These are phyloP conservation scores for Crossocerus cetratus DNA, from an alignment of 2,888 invertebrate genomes.

Conservation along the genomic window DNA sequence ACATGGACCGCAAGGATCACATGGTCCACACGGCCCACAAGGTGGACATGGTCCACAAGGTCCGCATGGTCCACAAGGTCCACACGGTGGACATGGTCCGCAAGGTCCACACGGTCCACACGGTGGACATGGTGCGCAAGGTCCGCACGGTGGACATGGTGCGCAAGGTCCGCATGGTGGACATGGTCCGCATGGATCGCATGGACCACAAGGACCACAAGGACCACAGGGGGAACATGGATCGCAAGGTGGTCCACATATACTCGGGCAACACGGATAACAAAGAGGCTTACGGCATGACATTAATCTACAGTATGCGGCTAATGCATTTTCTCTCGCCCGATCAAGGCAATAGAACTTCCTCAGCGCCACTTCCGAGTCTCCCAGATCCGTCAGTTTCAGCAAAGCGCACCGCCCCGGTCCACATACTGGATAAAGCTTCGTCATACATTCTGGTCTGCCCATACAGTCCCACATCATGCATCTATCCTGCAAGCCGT, in stretches of 20 bases:
- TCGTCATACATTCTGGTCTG: constrained; percentile 73
- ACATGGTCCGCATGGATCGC: constrained; percentile 55
- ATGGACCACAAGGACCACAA: constrained; percentile 30
- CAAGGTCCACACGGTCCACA: neutral
- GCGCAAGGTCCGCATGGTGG: constrained; percentile 5
- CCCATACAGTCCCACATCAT: constrained; percentile 73
- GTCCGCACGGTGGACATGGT: neutral
- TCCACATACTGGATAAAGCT: constrained; percentile 71
- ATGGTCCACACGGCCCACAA: too few species aligned
- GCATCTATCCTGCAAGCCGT: constrained; percentile 76
- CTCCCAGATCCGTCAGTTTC: constrained; percentile 70
- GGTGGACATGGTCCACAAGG: neutral
- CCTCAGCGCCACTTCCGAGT: constrained; percentile 61
- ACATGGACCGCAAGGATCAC: too few species aligned
- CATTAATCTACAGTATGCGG: constrained; percentile 65
- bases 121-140: constrained; percentile 17
- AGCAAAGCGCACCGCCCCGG: constrained; percentile 69
- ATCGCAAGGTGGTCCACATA: constrained; percentile 6
- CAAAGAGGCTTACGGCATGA: constrained; percentile 9
- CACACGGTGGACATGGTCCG: neutral
- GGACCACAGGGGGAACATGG: constrained; percentile 36
- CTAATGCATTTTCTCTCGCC: constrained; percentile 66
- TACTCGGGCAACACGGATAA: too few species aligned
- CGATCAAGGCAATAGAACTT: constrained; percentile 66
- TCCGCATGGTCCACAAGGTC: neutral